Conservation (phyloP, 2,797 vertebrate genomes). For the Hylomyscus alleni region DNA sequence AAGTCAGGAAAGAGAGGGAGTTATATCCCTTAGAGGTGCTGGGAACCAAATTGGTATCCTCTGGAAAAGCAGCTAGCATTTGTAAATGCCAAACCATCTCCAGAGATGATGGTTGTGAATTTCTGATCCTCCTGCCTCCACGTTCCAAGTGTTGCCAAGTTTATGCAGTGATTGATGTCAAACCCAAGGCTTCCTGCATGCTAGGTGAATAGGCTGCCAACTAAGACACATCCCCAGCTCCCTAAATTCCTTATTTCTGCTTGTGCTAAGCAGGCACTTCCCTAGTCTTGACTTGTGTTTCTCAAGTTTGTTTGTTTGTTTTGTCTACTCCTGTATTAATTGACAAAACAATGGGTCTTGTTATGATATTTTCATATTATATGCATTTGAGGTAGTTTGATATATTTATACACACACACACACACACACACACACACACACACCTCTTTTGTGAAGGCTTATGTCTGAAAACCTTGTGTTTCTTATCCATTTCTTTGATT, state of each 20-base stretch:
- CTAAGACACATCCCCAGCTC: neutral
- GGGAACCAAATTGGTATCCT: neutral
- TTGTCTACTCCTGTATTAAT: neutral
- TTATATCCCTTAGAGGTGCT: neutral
- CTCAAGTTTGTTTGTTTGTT: neutral
- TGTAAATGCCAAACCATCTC: neutral
- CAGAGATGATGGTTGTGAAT: neutral
- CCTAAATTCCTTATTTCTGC: neutral
- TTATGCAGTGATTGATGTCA: neutral
- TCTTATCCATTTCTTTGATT: neutral
- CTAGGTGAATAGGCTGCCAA: neutral
- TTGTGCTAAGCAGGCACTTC: neutral
- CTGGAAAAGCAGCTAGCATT: neutral
- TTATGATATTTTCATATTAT: neutral
- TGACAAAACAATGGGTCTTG: neutral
- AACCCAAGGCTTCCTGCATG: neutral
- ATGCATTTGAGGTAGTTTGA: neutral
- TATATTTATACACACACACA: neutral
- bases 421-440: neutral
- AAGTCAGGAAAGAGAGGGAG: neutral
- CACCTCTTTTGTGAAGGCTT: neutral
- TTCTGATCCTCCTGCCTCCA: neutral
- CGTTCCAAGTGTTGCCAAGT: neutral
- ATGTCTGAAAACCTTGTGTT: neutral
- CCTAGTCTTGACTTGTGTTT: neutral